Percentiles rank a stretch among this genome's conserved stretches.
These are phyloP conservation scores for Meganola albula DNA, from an alignment of 2,888 invertebrate species.

Conservation along the genomic window DNA sequence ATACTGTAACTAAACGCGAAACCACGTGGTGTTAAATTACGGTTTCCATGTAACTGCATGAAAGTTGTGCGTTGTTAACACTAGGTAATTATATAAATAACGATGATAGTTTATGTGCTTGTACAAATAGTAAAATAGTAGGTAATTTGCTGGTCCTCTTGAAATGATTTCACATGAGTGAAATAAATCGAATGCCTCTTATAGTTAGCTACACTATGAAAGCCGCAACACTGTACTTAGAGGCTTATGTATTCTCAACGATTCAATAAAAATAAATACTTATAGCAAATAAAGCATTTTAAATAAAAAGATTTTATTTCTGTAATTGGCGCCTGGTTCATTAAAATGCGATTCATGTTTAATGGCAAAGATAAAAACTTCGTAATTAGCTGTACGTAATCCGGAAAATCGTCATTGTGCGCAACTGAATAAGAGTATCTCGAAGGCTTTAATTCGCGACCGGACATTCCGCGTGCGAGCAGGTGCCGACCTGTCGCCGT, in stretches of 20 bases:
- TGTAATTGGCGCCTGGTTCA: conserved; percentile 22
- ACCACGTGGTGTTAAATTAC: conserved; percentile 31
- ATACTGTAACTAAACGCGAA: conserved; percentile 27
- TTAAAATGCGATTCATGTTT: conserved; percentile 26
- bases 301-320: conserved; percentile 18
- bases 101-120: no score
- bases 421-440: conserved; percentile 28
- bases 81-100: no score
- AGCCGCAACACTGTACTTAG: no score
- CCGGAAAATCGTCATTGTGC: conserved; percentile 41
- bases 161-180: no score
- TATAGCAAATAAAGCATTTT: not conserved
- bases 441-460: conserved; percentile 46
- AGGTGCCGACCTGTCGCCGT: conserved; percentile 65
- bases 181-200: no score
- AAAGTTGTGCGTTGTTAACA: no score
- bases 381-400: conserved; percentile 33
- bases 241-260: no score
- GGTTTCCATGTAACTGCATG: no score
- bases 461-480: conserved; percentile 58
- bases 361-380: conserved; percentile 22
- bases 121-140: no score
- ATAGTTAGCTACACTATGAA: no score
- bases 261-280: conserved; percentile 1
- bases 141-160: no score